Evolutionary conservation across 2,113 vertebrate species (phyloP).

Genomic region (Cichladusa arquata): DNA sequence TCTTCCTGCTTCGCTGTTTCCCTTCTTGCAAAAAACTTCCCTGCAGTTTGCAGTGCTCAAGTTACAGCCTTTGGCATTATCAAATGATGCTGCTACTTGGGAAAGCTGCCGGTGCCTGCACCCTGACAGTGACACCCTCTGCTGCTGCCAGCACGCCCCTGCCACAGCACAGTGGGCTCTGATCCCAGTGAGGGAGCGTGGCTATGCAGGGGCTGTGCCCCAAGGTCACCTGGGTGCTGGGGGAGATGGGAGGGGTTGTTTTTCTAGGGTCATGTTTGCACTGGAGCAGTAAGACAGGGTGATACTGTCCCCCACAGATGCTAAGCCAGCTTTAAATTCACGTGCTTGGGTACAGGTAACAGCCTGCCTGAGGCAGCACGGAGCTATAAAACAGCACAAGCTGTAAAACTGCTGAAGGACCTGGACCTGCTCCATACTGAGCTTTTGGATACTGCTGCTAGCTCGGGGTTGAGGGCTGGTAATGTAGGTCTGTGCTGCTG

Average conservation of each 20-base stretch:
- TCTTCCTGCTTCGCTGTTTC: slow-evolving; percentile 19
- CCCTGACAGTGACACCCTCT: neutral
- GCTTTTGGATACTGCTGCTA: neutral
- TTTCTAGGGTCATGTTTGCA: neutral
- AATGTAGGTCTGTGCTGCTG: neutral
- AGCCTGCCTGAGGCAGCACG: neutral
- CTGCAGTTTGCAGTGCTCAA: slow-evolving; percentile 42
- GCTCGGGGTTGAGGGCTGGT: neutral
- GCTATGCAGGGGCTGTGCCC: fast-evolving
- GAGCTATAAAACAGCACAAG: slow-evolving; percentile 3
- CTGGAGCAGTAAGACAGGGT: neutral
- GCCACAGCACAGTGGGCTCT: neutral
- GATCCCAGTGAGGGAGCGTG: fast-evolving
- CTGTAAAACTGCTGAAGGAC: slow-evolving; percentile 6
- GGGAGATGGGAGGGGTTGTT: neutral
- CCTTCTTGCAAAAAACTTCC: slow-evolving; percentile 21
- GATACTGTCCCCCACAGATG: neutral
- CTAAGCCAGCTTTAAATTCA: neutral
- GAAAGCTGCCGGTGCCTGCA: neutral
- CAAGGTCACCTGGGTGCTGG: neutral
- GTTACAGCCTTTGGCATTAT: neutral
- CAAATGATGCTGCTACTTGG: neutral
- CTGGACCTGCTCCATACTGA: neutral
- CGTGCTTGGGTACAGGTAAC: neutral
- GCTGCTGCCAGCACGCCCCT: neutral